Evolutionary conservation across 2,797 vertebrate genomes (phyloP), one percentile per base, ranked within the genome.

Genomic region (Antrozous pallidus): DNA sequence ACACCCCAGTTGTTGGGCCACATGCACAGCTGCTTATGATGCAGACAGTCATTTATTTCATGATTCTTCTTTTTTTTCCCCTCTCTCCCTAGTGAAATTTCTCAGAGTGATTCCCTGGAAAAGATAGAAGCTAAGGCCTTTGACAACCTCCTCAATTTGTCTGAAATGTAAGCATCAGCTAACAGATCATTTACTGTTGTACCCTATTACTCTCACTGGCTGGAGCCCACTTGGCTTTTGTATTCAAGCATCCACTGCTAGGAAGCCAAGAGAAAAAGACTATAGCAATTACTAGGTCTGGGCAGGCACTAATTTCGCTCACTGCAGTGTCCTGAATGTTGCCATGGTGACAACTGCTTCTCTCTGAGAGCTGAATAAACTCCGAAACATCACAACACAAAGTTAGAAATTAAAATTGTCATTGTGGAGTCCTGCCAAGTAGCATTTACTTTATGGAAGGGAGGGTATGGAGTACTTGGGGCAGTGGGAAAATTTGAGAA

Each of bases 21-120:
- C 26, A 69, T 20, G 17, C 12, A 67, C 18, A 79, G 38, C n/a
- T 89, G 40, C 81, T 92, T 83, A n/a, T 80, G 65, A 88, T 73
- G 70, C 22, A 45, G 58, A 69, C 13, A 4, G 45, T 94, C 71
- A 67, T 92, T 83, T 94, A 82, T 93, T 93, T 96, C 79, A 96
- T 63, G 67, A 87, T 86, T 78, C 73, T 58, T 84, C 74, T 63
- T 28, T 71, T 69, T 56, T 79, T 79, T 22, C 8, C 89, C 49
- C 91, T 96, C 93, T 86, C 24, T 61, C 96, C 96, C 61, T 61
- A 99, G 99, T 97, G 98, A 98, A 97, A 99, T 99, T 95, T 97
- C 98, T 88, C 98, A 99, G 97, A 99, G 98, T 17, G 97, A 98
- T 83, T 98, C 98, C 95, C 98, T 99, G 97, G 98, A 99, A 98